Percentiles rank a stretch among this genome's conserved stretches.
phyloP scores from a whole-genome alignment of 1,140 invertebrate species.

The Varroa destructor region DNA sequence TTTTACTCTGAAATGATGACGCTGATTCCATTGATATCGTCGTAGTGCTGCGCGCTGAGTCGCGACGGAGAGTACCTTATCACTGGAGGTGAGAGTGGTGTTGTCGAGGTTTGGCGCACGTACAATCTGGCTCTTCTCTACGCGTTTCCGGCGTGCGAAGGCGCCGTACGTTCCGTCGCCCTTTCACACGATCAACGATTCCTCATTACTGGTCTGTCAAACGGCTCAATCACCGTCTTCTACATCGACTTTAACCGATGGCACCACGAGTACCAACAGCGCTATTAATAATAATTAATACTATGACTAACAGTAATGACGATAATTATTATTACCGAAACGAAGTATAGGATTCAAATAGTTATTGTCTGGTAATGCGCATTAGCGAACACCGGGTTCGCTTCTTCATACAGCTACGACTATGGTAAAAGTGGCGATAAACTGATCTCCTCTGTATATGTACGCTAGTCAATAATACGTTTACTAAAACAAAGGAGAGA shows the following conservation, averaged over 20 bases:
- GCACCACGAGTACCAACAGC: constrained; percentile 95
- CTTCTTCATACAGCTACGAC: constrained; percentile 1
- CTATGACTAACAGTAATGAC: not conserved
- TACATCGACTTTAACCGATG: constrained; percentile 99
- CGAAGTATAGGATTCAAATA: not conserved
- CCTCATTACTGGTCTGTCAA: constrained; percentile 82
- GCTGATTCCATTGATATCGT: constrained; percentile 30
- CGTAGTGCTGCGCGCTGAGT: constrained; percentile 78
- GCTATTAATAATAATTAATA: constrained; percentile 38
- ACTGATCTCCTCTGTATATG: not conserved
- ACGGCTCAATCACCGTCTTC: constrained; percentile 93
- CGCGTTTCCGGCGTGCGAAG: constrained; percentile 90
- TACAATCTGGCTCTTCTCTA: constrained; percentile 92
- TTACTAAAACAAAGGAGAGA: not conserved
- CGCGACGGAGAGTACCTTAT: constrained; percentile 91
- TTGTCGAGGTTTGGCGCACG: constrained; percentile 94
- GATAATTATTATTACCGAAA: constrained; percentile 32
- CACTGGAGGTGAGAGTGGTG: constrained; percentile 85
- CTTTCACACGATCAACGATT: constrained; percentile 96
- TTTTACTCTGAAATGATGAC: not conserved
- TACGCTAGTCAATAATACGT: not conserved
- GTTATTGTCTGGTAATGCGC: constrained; percentile 22
- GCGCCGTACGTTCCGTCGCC: constrained; percentile 75
- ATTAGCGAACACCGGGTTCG: constrained; percentile 33
- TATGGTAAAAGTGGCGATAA: too few relatives aligned